phyloP scores from a whole-genome alignment of 2,797 vertebrate species.

The Poeciliopsis turneri region DNA sequence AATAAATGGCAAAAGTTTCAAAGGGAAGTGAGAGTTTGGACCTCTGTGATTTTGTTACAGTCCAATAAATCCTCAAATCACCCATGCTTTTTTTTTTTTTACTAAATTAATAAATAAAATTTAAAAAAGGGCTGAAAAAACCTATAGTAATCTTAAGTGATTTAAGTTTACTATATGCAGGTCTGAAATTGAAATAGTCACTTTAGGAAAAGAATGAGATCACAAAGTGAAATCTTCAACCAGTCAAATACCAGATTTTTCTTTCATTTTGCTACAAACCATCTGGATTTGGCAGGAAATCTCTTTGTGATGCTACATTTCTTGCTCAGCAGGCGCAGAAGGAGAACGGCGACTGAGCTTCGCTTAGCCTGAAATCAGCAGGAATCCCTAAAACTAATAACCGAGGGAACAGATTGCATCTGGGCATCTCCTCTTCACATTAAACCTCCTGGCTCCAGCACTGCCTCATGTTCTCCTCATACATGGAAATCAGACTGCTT shows the following conservation, averaged over 20 bases:
- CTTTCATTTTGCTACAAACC: background rate
- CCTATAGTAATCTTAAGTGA: background rate
- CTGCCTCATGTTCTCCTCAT: slow-evolving; percentile 13
- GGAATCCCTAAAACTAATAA: slow-evolving; percentile 66
- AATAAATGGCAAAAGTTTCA: background rate
- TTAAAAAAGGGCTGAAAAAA: background rate
- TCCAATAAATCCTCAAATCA: background rate
- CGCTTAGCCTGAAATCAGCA: slow-evolving; percentile 59
- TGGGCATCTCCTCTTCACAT: slow-evolving; percentile 59
- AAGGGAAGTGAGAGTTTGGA: background rate
- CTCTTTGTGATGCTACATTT: slow-evolving; percentile 42
- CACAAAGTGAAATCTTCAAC: background rate
- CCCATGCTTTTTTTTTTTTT: background rate
- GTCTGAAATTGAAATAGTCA: background rate
- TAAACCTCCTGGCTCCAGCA: slow-evolving; percentile 38
- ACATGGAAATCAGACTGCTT: background rate
- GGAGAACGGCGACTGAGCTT: slow-evolving; percentile 32
- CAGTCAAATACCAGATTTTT: background rate
- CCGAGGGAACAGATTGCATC: slow-evolving; percentile 56
- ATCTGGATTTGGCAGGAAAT: slow-evolving; percentile 25
- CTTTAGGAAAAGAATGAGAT: background rate
- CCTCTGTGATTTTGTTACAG: background rate
- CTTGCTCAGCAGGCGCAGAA: slow-evolving; percentile 46
- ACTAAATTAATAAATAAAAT: background rate
- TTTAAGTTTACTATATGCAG: background rate